Percentiles rank a stretch among this genome's conserved stretches.
These are phyloP conservation scores for Lasioglossum oenotherae DNA, from an alignment of 2,888 invertebrate species.

Conservation along the genomic window DNA sequence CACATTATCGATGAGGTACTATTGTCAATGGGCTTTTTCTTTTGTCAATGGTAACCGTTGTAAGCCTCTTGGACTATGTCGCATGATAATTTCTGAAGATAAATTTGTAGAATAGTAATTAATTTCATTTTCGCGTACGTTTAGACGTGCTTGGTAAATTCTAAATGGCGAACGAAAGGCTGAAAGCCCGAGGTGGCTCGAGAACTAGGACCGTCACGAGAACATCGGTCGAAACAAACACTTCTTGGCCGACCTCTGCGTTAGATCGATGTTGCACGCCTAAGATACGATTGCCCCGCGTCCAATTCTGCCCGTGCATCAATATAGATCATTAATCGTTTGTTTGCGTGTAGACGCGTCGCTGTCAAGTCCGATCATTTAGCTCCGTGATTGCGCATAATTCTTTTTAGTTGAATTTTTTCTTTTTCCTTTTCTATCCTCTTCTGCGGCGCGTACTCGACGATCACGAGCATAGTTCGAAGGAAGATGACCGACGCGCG, in stretches of 20 bases:
- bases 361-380: background rate
- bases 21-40: no score
- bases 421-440: background rate
- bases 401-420: background rate
- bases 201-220: no score
- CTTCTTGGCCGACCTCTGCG: background rate
- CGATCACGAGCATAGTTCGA: background rate
- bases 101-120: no score
- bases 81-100: no score
- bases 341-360: background rate
- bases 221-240: no score
- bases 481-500: background rate
- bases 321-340: background rate
- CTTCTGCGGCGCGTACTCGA: background rate
- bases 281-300: background rate
- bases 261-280: background rate
- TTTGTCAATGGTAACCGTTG: no score
- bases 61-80: no score
- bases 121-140: no score
- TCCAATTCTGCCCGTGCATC: background rate
- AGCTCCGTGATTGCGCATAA: conserved; percentile 4
- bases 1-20: no score
- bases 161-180: no score
- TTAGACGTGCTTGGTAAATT: no score
- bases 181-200: no score